A percentile compares a stretch with the other conserved stretches of the same genome.
Conservation (phyloP, 2,888 invertebrate genomes). For the Piscicola geometra region DNA sequence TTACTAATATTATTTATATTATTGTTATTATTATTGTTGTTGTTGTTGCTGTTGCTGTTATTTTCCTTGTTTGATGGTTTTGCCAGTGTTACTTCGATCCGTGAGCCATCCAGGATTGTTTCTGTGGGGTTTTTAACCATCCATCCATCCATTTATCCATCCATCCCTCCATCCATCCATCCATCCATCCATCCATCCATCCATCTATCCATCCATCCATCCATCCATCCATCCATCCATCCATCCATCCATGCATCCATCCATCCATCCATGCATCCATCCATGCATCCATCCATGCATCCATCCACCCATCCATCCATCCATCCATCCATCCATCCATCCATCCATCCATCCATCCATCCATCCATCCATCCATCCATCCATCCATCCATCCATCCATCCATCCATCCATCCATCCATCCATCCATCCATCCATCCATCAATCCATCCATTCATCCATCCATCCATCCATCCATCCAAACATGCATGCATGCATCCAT, state of each 20-base stretch:
- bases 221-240: no score
- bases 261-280: neutral
- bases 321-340: no score
- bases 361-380: neutral
- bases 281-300: no score
- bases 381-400: neutral
- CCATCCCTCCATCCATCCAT: no score
- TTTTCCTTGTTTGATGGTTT: constrained; percentile 57
- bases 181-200: no score
- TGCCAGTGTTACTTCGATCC: constrained; percentile 56
- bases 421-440: neutral
- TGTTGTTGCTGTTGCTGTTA: constrained; percentile 39
- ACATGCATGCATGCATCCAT: neutral
- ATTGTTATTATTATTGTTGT: neutral
- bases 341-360: no score
- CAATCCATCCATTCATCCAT: neutral
- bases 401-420: no score
- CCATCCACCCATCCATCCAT: no score
- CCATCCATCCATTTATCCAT: neutral
- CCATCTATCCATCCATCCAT: no score
- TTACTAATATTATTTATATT: constrained; percentile 5
- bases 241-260: no score
- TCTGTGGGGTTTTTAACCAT: neutral
- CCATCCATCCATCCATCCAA: no score
- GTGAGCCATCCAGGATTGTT: constrained; percentile 51